Percentiles rank a stretch among this genome's conserved stretches.
Evolutionary conservation across 2,797 vertebrate genomes (phyloP).

Genomic region (Pyrocephalus nanus): DNA sequence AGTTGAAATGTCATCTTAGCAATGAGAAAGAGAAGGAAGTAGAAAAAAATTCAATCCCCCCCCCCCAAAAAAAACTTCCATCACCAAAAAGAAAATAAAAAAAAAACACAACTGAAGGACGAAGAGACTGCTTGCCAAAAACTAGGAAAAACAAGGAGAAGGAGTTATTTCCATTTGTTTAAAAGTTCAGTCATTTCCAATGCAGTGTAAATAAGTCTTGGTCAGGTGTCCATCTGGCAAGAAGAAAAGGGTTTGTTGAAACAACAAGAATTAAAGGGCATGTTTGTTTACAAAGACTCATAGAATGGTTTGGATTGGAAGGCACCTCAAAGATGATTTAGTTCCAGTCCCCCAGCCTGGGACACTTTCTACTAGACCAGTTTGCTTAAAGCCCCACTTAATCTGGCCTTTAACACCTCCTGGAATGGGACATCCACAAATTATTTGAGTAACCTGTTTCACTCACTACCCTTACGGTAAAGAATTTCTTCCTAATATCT

Average conservation of each 20-base stretch:
- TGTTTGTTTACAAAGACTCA: neutral
- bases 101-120: neutral
- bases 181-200: neutral
- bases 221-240: neutral
- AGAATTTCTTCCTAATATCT: neutral
- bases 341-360: neutral
- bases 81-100: too few relatives aligned
- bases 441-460: neutral
- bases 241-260: neutral
- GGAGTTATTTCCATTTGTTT: neutral
- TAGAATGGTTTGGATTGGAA: neutral
- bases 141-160: neutral
- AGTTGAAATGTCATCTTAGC: neutral
- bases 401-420: neutral
- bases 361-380: neutral
- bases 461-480: neutral
- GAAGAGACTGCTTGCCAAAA: neutral
- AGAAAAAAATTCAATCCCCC: neutral
- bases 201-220: neutral
- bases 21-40: conserved; percentile 16
- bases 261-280: neutral
- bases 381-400: neutral
- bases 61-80: too few relatives aligned
- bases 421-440: neutral
- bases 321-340: neutral